Evolutionary conservation across 2,888 invertebrate genomes (phyloP).

Genomic region (Cephus rjabovi): DNA sequence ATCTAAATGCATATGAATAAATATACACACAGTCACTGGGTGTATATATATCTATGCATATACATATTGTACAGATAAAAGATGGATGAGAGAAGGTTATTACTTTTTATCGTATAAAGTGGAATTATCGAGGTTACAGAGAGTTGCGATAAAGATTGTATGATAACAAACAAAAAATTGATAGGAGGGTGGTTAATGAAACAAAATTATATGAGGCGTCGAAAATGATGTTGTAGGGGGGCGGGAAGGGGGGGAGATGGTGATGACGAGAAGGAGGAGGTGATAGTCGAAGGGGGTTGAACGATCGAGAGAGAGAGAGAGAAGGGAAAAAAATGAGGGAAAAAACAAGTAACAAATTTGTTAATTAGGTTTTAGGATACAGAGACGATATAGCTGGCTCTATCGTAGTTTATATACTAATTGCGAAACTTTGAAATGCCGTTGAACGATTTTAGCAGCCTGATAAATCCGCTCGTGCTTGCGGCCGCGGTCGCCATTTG

Average conservation of each 20-base stretch:
- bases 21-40: slow-evolving; percentile 36
- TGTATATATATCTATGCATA: not conserved
- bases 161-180: not conserved
- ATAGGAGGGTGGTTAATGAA: not conserved
- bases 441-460: slow-evolving; percentile 3
- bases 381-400: slow-evolving; percentile 61
- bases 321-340: not conserved
- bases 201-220: not conserved
- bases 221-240: not conserved
- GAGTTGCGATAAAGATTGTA: no score
- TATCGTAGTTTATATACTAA: slow-evolving; percentile 55
- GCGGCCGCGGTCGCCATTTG: not conserved
- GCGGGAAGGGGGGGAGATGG: no score
- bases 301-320: not conserved
- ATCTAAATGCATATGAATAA: slow-evolving; percentile 28
- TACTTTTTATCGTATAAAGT: no score
- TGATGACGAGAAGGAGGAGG: no score
- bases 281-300: no score
- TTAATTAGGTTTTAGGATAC: slow-evolving; percentile 55
- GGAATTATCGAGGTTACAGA: no score
- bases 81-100: not conserved
- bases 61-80: not conserved
- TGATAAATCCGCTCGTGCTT: not conserved
- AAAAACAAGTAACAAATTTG: slow-evolving; percentile 36
- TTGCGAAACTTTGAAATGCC: slow-evolving; percentile 38